phyloP scores from a whole-genome alignment of 2,888 invertebrate genomes.

The Cephonodes hylas region DNA sequence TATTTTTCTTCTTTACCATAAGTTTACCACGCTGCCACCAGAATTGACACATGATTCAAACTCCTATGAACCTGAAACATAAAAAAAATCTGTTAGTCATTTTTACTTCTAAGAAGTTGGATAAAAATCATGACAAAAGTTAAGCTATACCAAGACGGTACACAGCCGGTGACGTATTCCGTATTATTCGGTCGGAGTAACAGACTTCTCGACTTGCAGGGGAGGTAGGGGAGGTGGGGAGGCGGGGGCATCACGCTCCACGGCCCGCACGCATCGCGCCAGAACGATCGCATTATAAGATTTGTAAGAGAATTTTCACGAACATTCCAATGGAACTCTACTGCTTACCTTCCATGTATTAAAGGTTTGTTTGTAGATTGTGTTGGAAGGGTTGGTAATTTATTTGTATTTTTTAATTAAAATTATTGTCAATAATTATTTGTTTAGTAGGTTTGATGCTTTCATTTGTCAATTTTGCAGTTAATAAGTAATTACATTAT shows the following conservation, averaged over 20 bases:
- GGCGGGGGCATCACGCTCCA: slow-evolving; percentile 32
- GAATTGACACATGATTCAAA: too few relatives aligned
- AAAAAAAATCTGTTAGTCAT: too few relatives aligned
- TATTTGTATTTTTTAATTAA: too few relatives aligned
- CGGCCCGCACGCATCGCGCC: slow-evolving; percentile 7
- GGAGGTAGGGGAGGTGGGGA: too few relatives aligned
- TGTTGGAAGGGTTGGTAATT: slow-evolving; percentile 11
- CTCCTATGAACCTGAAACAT: too few relatives aligned
- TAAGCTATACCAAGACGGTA: neutral
- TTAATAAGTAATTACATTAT: too few relatives aligned
- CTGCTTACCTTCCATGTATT: too few relatives aligned
- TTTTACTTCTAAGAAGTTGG: neutral
- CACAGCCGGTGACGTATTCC: slow-evolving; percentile 28
- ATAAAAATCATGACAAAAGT: neutral
- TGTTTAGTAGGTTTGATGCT: too few relatives aligned
- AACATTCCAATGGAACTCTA: slow-evolving; percentile 32
- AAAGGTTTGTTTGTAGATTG: slow-evolving; percentile 26
- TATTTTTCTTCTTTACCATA: too few relatives aligned
- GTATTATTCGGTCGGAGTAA: slow-evolving; percentile 52
- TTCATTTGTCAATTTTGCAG: too few relatives aligned
- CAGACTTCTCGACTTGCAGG: slow-evolving; percentile 44
- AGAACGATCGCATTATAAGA: slow-evolving; percentile 46
- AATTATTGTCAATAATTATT: too few relatives aligned
- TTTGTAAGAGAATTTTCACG: slow-evolving; percentile 52
- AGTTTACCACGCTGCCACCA: too few relatives aligned